Evolutionary conservation across 2,797 vertebrate genomes (phyloP).

Genomic region (Gallinago solitaria): DNA sequence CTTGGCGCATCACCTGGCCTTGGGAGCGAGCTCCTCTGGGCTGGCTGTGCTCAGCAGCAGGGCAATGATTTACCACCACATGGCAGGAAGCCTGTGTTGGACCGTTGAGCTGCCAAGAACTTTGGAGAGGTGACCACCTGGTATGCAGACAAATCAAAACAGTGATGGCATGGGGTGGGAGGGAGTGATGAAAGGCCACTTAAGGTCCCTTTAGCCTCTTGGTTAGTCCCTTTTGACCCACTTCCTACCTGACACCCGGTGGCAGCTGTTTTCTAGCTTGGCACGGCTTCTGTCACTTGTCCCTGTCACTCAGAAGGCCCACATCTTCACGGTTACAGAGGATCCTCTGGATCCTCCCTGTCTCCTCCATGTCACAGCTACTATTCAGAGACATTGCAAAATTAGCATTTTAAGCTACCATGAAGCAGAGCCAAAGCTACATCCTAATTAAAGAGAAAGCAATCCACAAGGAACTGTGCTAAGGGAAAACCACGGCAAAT

Average conservation of each 20-base stretch:
- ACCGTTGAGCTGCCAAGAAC: background rate
- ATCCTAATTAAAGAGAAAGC: background rate
- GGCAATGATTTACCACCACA: fast-evolving
- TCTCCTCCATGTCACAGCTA: background rate
- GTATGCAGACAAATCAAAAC: background rate
- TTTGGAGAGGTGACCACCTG: background rate
- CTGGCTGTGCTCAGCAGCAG: background rate
- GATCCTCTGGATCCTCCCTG: background rate
- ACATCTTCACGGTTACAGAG: background rate
- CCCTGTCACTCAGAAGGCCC: background rate
- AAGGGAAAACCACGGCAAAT: background rate
- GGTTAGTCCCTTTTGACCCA: background rate
- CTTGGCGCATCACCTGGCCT: fast-evolving
- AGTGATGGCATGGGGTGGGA: background rate
- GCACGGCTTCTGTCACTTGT: background rate
- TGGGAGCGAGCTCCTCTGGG: fast-evolving
- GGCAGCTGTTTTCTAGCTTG: background rate
- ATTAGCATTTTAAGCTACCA: background rate
- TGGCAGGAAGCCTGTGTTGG: background rate
- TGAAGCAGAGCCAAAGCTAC: background rate
- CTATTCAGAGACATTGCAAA: background rate
- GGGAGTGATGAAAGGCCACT: background rate
- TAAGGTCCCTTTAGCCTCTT: background rate
- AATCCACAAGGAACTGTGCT: background rate
- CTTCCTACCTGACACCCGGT: background rate